Base-by-base conservation (phyloP, 1,140 invertebrate genomes). In the Ectropis grisescens region DNA sequence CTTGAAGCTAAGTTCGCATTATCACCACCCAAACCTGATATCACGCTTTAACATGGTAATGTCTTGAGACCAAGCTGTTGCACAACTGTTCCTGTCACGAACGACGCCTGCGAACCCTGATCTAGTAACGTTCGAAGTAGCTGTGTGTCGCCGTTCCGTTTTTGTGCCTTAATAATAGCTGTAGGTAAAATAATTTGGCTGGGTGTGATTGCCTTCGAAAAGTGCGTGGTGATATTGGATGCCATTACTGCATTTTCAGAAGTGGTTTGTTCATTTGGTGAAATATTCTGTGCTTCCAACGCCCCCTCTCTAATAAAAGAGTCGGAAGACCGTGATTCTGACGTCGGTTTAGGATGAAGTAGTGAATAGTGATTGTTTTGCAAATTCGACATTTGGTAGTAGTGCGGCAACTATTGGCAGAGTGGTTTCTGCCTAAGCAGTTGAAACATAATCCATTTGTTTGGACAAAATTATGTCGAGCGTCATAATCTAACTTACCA, bases 401-500 rank as follows among this genome's bases (percentile, higher is more conserved):
- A 33, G 23, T 13, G 4, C 13, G 12, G 25, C 47, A 49, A 9
- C 16, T 13, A 2, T 31, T 13, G 1, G 14, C 41, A 6, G 26
- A 13, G 28, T 50, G 47, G 14, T 50, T 50, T 19, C 35, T 38
- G 12, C 33, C 26, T 1, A 50, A 27, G 29, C 47, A 50, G 22
- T 50, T 50, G 11, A 41, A 49, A 43, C 47, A 49, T 13, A 50
- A 19, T n/a, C 27, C 29, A 13, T 40, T 36, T 3, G 9, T 26
- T 9, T 39, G 29, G 2, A 41, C 41, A 37, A 44, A 44, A 1
- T 33, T 30, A 33, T 7, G 12, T 23, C 41, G 38, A 19, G 28
- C 37, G 5, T 40, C 25, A 13, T 25, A 13, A 16, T 10, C 6
- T 26, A 23, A 19, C 28, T 41, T 41, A 14, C 30, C 25, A 37